Conservation (phyloP, 2,113 vertebrate genomes). For the Hemiscyllium ocellatum region DNA sequence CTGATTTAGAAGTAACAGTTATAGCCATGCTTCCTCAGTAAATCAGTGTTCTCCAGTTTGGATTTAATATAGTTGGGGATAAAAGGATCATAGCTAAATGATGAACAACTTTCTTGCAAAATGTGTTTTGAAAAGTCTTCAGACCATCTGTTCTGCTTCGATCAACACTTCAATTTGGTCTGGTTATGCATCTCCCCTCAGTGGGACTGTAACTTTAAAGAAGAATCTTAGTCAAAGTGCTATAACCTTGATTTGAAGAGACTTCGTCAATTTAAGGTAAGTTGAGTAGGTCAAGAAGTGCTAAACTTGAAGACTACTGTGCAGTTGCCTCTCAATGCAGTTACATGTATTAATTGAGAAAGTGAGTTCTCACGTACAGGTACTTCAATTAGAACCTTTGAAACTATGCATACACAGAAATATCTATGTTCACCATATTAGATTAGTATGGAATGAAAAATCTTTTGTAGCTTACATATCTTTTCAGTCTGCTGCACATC, state of each 20-base stretch:
- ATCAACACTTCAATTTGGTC: not conserved
- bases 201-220: not conserved
- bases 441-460: not conserved
- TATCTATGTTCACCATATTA: not conserved
- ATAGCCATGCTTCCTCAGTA: not conserved
- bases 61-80: conserved; percentile 25
- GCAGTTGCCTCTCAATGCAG: no score
- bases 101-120: not conserved
- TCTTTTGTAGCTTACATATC: not conserved
- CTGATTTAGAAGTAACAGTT: conserved; percentile 2
- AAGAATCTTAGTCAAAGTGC: not conserved
- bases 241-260: no score
- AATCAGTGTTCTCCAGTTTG: not conserved
- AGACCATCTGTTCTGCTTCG: not conserved
- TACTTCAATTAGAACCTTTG: not conserved
- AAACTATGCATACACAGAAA: not conserved
- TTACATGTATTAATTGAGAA: not conserved
- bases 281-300: not conserved
- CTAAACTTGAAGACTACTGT: not conserved
- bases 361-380: not conserved
- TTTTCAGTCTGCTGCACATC: not conserved
- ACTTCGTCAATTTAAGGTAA: no score
- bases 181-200: not conserved
- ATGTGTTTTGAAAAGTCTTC: not conserved
- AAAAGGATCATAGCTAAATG: not conserved